phyloP scores from a whole-genome alignment of 2,888 invertebrate species.

The Thecophora atra region DNA sequence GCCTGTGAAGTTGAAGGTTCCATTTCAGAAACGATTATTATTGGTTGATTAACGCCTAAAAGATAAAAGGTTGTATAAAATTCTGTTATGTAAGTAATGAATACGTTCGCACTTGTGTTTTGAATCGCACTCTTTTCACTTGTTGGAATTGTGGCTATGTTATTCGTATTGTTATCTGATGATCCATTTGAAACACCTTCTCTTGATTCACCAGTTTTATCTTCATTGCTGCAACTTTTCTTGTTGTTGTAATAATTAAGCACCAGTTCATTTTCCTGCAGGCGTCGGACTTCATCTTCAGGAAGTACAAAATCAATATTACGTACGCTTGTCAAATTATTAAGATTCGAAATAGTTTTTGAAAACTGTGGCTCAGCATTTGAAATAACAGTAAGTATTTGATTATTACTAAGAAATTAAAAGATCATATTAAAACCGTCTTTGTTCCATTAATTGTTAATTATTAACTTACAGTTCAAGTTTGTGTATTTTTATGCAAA shows the following conservation, averaged over 20 bases:
- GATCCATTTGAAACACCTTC: too few species aligned
- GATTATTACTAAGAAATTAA: constrained; percentile 32
- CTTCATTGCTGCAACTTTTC: background rate
- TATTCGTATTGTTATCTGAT: too few species aligned
- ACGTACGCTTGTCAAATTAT: constrained; percentile 31
- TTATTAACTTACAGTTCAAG: constrained; percentile 43
- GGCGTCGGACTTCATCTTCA: constrained; percentile 44
- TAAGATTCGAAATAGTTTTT: constrained; percentile 28
- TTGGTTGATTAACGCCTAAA: too few species aligned
- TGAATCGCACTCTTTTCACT: background rate
- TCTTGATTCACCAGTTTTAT: too few species aligned
- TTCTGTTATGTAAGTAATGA: too few species aligned
- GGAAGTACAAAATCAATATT: constrained; percentile 42
- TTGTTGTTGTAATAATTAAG: constrained; percentile 46
- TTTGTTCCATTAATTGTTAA: background rate
- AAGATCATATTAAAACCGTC: background rate
- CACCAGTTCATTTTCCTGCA: constrained; percentile 45
- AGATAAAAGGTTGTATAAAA: too few species aligned
- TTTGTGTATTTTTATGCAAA: constrained; percentile 34
- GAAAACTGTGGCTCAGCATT: constrained; percentile 42
- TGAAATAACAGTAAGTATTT: constrained; percentile 41
- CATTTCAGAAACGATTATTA: too few species aligned
- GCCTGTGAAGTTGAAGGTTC: too few species aligned
- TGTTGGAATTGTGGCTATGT: background rate
- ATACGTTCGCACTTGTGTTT: background rate